A percentile compares a stretch with the other conserved stretches of the same genome.
These are phyloP conservation scores for Eustalomyia histrio DNA, from an alignment of 2,888 invertebrate species.

Conservation along the genomic window DNA sequence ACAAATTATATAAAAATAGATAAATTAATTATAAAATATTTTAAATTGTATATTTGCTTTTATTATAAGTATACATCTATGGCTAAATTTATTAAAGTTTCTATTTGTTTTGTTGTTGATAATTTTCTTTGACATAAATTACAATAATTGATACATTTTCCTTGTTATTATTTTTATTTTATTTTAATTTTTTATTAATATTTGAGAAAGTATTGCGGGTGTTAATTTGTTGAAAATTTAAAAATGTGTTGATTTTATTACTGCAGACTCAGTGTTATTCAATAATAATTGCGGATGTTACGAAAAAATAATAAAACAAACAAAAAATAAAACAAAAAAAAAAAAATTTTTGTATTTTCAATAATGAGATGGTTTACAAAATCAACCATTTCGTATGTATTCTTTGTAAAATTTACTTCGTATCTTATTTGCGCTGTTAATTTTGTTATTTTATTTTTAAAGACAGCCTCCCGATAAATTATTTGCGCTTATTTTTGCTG, in stretches of 20 bases:
- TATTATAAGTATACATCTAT: constrained; percentile 34
- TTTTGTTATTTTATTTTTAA: constrained; percentile 25
- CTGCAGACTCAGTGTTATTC: constrained; percentile 15
- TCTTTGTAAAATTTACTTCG: constrained; percentile 13
- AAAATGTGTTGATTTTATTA: constrained; percentile 12
- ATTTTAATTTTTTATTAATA: no score
- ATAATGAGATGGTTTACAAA: constrained; percentile 24
- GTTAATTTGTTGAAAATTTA: constrained; percentile 3
- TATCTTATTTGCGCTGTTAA: constrained; percentile 50
- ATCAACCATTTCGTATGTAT: constrained; percentile 21
- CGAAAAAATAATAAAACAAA: constrained; percentile 12
- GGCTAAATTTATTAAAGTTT: constrained; percentile 16
- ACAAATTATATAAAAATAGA: neutral
- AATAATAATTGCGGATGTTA: neutral
- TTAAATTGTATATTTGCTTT: neutral
- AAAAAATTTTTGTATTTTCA: constrained; percentile 5
- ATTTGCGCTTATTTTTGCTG: constrained; percentile 74
- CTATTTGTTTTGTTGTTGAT: constrained; percentile 11
- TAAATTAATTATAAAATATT: constrained; percentile 1
- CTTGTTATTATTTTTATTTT: constrained; percentile 2
- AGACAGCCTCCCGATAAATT: constrained; percentile 76
- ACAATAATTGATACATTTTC: constrained; percentile 45
- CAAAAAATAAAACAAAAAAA: constrained; percentile 4
- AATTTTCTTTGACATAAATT: constrained; percentile 39
- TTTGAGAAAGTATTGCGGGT: constrained; percentile 22